These are phyloP conservation scores for Teinopalpus imperialis DNA, from an alignment of 2,888 invertebrate genomes.

Conservation along the genomic window DNA sequence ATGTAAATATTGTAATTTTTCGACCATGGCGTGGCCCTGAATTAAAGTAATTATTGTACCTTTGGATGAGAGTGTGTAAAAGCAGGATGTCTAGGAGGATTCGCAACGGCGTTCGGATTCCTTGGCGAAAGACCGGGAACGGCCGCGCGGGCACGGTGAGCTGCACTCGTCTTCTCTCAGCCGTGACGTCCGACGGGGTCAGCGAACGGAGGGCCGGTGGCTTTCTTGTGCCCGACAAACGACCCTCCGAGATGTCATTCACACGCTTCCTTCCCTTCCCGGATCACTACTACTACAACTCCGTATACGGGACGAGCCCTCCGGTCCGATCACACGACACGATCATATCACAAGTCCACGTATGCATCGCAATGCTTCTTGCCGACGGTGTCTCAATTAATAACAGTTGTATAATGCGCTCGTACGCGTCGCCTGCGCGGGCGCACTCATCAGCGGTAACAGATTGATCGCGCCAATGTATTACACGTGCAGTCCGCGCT, in stretches of 20 bases:
- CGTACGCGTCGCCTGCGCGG: conserved; percentile 45
- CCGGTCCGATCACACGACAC: conserved; percentile 17
- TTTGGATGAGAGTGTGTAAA: conserved; percentile 1
- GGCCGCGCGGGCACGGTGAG: conserved; percentile 36
- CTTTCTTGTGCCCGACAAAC: conserved; percentile 68
- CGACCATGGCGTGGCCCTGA: no score
- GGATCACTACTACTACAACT: conserved; percentile 30
- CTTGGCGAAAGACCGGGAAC: conserved; percentile 30
- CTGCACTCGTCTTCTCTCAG: conserved; percentile 68
- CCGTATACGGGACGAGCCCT: neutral
- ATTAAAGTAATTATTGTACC: no score
- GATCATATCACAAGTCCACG: neutral
- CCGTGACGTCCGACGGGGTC: conserved; percentile 76
- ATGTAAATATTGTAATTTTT: no score
- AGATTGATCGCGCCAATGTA: conserved; percentile 74
- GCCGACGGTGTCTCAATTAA: conserved; percentile 18
- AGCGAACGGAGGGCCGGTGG: conserved; percentile 68
- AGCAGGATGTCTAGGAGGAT: conserved; percentile 9
- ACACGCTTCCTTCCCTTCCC: conserved; percentile 49
- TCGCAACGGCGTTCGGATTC: conserved; percentile 22
- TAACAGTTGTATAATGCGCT: conserved; percentile 10
- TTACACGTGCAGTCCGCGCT: conserved; percentile 74
- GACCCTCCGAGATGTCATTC: conserved; percentile 70
- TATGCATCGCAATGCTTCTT: neutral
- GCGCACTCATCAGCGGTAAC: conserved; percentile 55